Conservation (phyloP, 2,797 vertebrate species). For the Morus bassanus region DNA sequence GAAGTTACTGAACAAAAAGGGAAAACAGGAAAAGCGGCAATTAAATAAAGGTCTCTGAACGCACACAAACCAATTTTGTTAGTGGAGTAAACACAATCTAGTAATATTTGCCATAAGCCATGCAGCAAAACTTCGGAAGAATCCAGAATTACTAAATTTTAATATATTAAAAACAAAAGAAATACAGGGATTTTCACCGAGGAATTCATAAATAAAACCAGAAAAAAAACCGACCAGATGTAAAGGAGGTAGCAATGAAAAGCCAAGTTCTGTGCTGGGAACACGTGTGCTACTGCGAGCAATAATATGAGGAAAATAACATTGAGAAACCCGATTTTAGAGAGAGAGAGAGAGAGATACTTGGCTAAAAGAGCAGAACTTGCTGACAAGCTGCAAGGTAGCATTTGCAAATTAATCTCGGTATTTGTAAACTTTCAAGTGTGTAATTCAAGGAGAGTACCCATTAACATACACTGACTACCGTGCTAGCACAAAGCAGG, state of each 20-base stretch:
- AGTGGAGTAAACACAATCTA: background rate
- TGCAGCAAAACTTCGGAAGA: slow-evolving; percentile 25
- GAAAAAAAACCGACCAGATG: background rate
- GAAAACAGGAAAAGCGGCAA: background rate
- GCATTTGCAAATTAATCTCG: background rate
- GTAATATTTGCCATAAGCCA: background rate
- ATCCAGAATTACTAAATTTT: slow-evolving; percentile 32
- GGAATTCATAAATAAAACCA: slow-evolving; percentile 46
- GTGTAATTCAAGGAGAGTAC: background rate
- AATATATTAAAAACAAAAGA: slow-evolving; percentile 46
- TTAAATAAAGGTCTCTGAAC: background rate
- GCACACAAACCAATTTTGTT: background rate
- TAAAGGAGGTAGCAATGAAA: slow-evolving; percentile 26
- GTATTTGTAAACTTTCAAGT: background rate
- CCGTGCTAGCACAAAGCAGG: background rate
- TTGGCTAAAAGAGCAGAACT: background rate
- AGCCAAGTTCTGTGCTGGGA: background rate
- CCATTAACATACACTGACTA: background rate
- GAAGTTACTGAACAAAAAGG: background rate
- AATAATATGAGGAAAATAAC: background rate
- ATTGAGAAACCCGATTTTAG: background rate
- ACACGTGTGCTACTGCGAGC: background rate
- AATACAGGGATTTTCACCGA: slow-evolving; percentile 24
- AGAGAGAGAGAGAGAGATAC: too few species aligned
- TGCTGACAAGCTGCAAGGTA: background rate